Evolutionary conservation across 2,888 invertebrate species (phyloP), one percentile per base, ranked within the genome.

Genomic region (Drosophila demipolita): DNA sequence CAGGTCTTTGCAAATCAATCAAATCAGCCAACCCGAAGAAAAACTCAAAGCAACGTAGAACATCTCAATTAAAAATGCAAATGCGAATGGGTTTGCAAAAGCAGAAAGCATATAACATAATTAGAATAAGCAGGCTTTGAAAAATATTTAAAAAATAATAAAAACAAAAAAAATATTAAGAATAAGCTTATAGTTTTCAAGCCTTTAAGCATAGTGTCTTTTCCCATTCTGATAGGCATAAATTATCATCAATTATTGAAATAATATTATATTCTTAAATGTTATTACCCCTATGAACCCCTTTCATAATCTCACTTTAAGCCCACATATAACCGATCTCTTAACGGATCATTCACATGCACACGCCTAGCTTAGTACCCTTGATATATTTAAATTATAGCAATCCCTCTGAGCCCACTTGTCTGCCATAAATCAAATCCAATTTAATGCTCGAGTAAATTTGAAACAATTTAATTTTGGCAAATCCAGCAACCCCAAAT

Each of bases 371-470:
- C 49, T 40, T 20, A 23, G 49, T 65, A 50, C 55, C 48, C 69
- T 42, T 45, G 52, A 72, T 58, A 42, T 48, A 66, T 76, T 79
- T 75, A 59, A 55, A 75, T 67, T 67, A 62, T 63, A 33, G 29
- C 48, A 52, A 76, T 69, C 53, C 62, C 68, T 42, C 48, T 36
- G n/a, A 20, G 53, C 58, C 40, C 85, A 85, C 85, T 85, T 85
- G 89, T 89, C 76, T 36, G 59, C 65, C 70, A 76, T 85, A 85
- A 85, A 89, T 85, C 80, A 85, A 73, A 80, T 54, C 33, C 67
- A 73, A 85, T 80, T 86, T 57, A 83, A 84, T 75, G 60, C 63
- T 26, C 38, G 42, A 58, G 67, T 64, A 29, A 57, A 57, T 40
- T 66, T 48, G 23, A 67, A 78, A 78, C 71, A 83, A 55, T 83